Percentiles rank a stretch among this genome's conserved stretches.
Conservation (phyloP, 2,888 invertebrate genomes). For the Proisotoma minuta region DNA sequence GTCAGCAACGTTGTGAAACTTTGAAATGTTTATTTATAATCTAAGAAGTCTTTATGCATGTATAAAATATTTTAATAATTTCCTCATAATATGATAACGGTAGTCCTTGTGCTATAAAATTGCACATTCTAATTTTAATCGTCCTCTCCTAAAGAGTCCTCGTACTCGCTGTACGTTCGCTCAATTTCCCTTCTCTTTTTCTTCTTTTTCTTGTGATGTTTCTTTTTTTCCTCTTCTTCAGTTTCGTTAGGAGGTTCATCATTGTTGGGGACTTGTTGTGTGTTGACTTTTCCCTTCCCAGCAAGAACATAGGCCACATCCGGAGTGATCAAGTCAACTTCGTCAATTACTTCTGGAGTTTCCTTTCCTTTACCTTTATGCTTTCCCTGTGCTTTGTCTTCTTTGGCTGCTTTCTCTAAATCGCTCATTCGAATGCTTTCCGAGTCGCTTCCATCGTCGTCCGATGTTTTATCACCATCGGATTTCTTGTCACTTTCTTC, state of each 20-base stretch:
- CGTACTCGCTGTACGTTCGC: slow-evolving; percentile 5
- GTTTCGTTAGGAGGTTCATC: neutral
- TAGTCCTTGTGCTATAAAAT: no score
- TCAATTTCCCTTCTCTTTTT: slow-evolving; percentile 9
- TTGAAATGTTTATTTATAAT: no score
- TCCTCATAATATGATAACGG: no score
- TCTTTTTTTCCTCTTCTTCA: slow-evolving; percentile 8
- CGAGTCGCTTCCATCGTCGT: neutral
- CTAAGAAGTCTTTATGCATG: no score
- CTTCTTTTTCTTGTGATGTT: slow-evolving; percentile 13
- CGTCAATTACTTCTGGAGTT: no score
- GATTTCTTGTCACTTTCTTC: slow-evolving; percentile 18
- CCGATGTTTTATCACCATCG: neutral
- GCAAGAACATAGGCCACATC: slow-evolving; percentile 28
- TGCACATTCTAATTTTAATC: neutral
- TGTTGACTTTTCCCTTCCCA: slow-evolving; percentile 26
- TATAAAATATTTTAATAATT: no score
- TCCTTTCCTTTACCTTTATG: no score
- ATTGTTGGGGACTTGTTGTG: slow-evolving; percentile 11
- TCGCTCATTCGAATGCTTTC: slow-evolving; percentile 13
- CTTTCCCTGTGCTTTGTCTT: neutral
- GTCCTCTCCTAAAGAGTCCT: neutral
- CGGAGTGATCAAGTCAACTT: slow-evolving; percentile 13
- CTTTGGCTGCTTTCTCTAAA: slow-evolving; percentile 16
- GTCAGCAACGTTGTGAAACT: no score